Base-by-base conservation (phyloP, 64 coral and sea anemone genomes). In the Acropora yongei region DNA sequence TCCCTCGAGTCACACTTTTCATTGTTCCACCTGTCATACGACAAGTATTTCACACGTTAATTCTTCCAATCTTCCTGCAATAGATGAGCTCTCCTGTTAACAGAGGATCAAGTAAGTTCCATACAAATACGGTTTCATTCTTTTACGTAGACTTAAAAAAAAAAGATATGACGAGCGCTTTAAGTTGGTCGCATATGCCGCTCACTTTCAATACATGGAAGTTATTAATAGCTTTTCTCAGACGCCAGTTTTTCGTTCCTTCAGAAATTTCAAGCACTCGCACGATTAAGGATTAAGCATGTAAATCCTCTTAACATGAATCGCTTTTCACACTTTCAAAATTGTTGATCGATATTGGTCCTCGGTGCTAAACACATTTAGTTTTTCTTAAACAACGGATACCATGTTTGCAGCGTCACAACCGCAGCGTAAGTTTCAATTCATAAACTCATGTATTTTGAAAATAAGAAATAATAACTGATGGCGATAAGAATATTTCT, bases 1-100 rank as follows among this genome's bases (percentile, higher is more conserved):
- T 68, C 44, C 63, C 43, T 14, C 82, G 63, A 44, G 65, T 71
- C 9, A 85, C 68, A 13, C 63, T 68, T 85, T 85, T 85, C 82
- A 85, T 85, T 9, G 48, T 85, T 65, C 16, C 82, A 72, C 82
- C 61, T 85, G 82, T 19, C 45, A 41, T 9, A 5, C 44, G 43
- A 10, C 65, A 67, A 69, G 44, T 14, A 49, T 68, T 85, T 85
- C 82, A 85, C 82, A 72, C 82, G 82, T 18, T 50, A 85, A 85
- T 65, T 85, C 61, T 19, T 44, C 8, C 44, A 85, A 68, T 13
- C 8, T 85, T 71, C 72, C 65, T 44, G 65, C 82, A 10, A 2
- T 30, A 85, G 47, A 44, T 68, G 16, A 19, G 53, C 16, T 67
- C 72, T 71, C 16, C 82, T 85, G 82, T 72, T 6, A 85, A 71